phyloP scores from a whole-genome alignment of 2,888 invertebrate genomes.

The Clunio marinus region DNA sequence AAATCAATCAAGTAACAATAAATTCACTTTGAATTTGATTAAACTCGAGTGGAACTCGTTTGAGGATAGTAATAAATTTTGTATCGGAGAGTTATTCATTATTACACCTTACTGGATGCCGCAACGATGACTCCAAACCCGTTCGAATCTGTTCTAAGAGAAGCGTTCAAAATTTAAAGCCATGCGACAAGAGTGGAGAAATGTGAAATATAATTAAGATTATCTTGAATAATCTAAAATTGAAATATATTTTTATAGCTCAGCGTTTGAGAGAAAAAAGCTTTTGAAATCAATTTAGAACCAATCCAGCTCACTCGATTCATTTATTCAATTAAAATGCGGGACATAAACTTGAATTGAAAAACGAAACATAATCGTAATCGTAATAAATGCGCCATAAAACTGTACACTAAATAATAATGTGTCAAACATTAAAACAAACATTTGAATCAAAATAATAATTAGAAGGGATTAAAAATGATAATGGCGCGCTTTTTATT shows the following conservation, averaged over 20 bases:
- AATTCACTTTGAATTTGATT: slow-evolving; percentile 35
- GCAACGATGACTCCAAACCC: neutral
- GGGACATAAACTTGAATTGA: neutral
- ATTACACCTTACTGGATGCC: slow-evolving; percentile 4
- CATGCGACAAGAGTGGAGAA: no score
- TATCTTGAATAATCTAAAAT: slow-evolving; percentile 5
- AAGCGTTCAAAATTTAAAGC: no score
- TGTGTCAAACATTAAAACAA: slow-evolving; percentile 16
- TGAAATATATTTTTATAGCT: slow-evolving; percentile 2
- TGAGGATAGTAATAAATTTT: slow-evolving; percentile 10
- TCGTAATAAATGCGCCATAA: slow-evolving; percentile 14
- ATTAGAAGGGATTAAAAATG: slow-evolving; percentile 6
- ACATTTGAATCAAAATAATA: neutral
- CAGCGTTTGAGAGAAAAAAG: slow-evolving; percentile 4
- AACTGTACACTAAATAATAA: slow-evolving; percentile 30
- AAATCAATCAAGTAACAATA: slow-evolving; percentile 35
- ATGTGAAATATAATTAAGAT: slow-evolving; percentile 9
- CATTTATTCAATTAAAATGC: slow-evolving; percentile 13
- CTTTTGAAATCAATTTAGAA: slow-evolving; percentile 20
- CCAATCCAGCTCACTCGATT: slow-evolving; percentile 13
- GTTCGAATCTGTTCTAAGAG: neutral
- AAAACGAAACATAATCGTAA: neutral
- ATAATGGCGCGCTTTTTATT: neutral
- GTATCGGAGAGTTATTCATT: neutral
- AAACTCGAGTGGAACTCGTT: slow-evolving; percentile 12